Evolutionary conservation across 64 coral and sea anemone species (phyloP).

Genomic region (Actinia tenebrosa): DNA sequence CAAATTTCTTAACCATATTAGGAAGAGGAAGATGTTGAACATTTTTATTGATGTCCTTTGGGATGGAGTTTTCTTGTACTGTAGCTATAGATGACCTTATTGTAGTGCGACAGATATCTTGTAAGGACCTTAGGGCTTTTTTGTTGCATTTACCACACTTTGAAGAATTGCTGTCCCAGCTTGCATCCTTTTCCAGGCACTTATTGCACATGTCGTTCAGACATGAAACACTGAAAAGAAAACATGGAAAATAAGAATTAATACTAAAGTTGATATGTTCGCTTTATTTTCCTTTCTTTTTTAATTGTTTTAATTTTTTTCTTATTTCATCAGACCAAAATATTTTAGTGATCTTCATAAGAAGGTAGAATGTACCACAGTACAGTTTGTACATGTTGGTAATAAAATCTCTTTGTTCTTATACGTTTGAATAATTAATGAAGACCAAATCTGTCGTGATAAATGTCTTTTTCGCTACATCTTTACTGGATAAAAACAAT

Average conservation of each 20-base stretch:
- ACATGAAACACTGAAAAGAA: slow-evolving; percentile 29
- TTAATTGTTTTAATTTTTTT: background rate
- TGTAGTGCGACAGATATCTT: slow-evolving; percentile 46
- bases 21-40: slow-evolving; percentile 54
- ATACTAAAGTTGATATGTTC: background rate
- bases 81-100: slow-evolving; percentile 31
- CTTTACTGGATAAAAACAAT: background rate
- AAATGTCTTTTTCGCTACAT: background rate
- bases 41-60: slow-evolving; percentile 53
- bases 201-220: slow-evolving; percentile 35
- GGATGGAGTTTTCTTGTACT: slow-evolving; percentile 15
- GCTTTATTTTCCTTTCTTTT: background rate
- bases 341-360: too few species aligned
- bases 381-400: background rate
- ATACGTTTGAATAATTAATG: background rate
- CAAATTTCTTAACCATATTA: slow-evolving; percentile 45
- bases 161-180: slow-evolving; percentile 3
- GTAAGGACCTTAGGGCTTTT: slow-evolving; percentile 35
- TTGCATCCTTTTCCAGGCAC: slow-evolving; percentile 30
- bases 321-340: too few species aligned
- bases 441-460: background rate
- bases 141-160: slow-evolving; percentile 42
- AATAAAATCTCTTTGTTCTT: background rate
- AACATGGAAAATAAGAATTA: background rate
- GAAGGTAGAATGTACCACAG: too few species aligned